These are phyloP conservation scores for Epizoanthus illoricatus DNA, from an alignment of 92 coral and sea anemone species.

Conservation along the genomic window DNA sequence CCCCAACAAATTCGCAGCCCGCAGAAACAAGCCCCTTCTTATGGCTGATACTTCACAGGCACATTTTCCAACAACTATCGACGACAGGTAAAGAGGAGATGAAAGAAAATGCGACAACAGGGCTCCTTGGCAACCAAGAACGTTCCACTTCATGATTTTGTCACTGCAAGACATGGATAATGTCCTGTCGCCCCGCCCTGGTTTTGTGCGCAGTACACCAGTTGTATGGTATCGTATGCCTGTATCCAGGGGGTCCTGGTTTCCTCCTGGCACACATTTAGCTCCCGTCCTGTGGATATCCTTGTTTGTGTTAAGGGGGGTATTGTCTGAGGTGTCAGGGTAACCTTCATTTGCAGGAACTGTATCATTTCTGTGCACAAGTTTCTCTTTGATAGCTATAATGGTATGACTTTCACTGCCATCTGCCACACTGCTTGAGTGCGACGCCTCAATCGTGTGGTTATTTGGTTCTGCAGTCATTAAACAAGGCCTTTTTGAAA, in stretches of 20 bases:
- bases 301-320: neutral
- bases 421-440: neutral
- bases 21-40: constrained; percentile 72
- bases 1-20: constrained; percentile 51
- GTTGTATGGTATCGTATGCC: constrained; percentile 75
- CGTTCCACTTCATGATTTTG: constrained; percentile 94
- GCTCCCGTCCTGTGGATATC: constrained; percentile 97
- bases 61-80: constrained; percentile 83
- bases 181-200: constrained; percentile 98
- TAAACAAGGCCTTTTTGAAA: constrained; percentile 8
- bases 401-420: neutral
- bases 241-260: constrained; percentile 72
- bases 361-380: neutral
- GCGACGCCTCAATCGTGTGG: neutral
- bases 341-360: neutral
- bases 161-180: constrained; percentile 99
- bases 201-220: constrained; percentile 89
- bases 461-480: neutral
- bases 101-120: constrained; percentile 77
- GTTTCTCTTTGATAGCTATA: neutral
- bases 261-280: constrained; percentile 86
- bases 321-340: neutral
- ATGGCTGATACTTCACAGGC: constrained; percentile 64
- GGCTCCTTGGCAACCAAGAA: constrained; percentile 96
- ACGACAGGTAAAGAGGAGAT: constrained; percentile 78